Conservation (phyloP, 2,797 vertebrate genomes). For the Chiropotes sagulatus region DNA sequence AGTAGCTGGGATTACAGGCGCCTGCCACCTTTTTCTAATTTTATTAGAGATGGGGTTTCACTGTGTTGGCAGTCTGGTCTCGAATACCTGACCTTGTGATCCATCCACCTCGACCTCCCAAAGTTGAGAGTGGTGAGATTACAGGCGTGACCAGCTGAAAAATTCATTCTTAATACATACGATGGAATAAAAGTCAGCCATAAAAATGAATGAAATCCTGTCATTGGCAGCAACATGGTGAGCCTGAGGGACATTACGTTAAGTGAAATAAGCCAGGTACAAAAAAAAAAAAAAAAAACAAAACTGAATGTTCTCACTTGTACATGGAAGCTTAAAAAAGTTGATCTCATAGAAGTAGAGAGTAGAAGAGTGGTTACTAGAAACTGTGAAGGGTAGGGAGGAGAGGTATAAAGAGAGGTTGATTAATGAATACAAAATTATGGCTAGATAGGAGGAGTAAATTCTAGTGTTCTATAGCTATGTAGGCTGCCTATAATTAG, state of each 20-base stretch:
- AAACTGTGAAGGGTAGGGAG: not conserved
- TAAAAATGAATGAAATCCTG: not conserved
- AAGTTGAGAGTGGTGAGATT: too few species aligned
- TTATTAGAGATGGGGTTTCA: too few species aligned
- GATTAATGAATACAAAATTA: not conserved
- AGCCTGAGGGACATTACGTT: too few species aligned
- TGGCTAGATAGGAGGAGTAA: not conserved
- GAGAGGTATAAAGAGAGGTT: not conserved
- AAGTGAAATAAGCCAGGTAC: not conserved
- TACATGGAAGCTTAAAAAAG: not conserved
- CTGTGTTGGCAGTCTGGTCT: too few species aligned
- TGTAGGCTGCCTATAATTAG: not conserved
- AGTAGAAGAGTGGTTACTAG: not conserved
- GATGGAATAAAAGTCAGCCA: not conserved
- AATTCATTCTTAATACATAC: not conserved
- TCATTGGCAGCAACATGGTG: not conserved
- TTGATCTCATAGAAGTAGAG: not conserved
- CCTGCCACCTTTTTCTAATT: too few species aligned
- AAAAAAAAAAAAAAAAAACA: not conserved
- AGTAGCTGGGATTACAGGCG: too few species aligned
- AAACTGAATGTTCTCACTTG: not conserved
- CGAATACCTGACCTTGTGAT: too few species aligned
- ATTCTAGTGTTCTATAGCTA: not conserved
- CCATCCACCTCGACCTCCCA: too few species aligned
- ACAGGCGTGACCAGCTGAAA: not conserved